Evolutionary conservation across 2,113 vertebrate species (phyloP), one percentile per base, ranked within the genome.

Genomic region (Todiramphus chloris): DNA sequence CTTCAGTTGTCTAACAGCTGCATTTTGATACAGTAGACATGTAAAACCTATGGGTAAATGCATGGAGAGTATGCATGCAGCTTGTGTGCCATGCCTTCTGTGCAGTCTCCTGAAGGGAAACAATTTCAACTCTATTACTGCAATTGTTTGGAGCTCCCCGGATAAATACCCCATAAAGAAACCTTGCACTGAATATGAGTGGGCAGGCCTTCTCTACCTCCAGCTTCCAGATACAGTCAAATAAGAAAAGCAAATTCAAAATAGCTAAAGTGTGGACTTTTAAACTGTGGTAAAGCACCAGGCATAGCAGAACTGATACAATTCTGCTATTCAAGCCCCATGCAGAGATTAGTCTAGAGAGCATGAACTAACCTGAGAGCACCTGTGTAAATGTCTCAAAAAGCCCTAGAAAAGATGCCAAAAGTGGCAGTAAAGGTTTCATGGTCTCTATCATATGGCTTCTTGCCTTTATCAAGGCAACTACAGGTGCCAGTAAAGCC

Each of bases 311-410:
- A 70, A 78, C 18, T 6, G 11, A 37, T 55, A 28, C 2, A 72
- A 55, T 51, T 51, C 16, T 67, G 2, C 30, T 69, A 10, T 30
- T 76, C n/a, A 50, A 93, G 13, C 12, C 25, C 6, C n/a, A 9
- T 18, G 9, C 4, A 82, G 18, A 69, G 8, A 17, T 18, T 59
- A 63, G 23, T 16, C 58, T 48, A 39, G 27, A 23, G 10, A 72
- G 4, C 16, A 68, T 5, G 13, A 76, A 39, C 1, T 37, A 87
- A 4, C 1, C n/a, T 48, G 58, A 79, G 0, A 55, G 4, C 7
- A 74, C 20, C 12, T 25, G 64, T 8, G 23, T 16, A 53, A 50
- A 59, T 31, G 11, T 37, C 27, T 53, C 10, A 39, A 68, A 15
- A 16, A 48, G 24, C 8, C 48, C 41, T 67, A 66, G 68, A 85